These are phyloP conservation scores for Peromyscus melanophrys DNA, from an alignment of 2,797 vertebrate genomes.

Conservation along the genomic window DNA sequence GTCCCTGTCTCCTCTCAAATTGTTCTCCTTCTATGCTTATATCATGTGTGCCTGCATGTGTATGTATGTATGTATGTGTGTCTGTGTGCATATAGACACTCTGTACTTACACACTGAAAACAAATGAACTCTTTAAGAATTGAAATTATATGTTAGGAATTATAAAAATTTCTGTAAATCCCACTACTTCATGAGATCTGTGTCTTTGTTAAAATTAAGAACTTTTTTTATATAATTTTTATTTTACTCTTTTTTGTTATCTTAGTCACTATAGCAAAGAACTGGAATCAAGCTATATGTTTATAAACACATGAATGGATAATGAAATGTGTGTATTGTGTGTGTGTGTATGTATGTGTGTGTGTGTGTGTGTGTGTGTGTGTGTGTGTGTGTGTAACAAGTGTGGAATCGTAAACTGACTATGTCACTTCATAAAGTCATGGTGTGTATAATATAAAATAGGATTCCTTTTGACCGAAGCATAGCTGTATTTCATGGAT, in stretches of 20 bases:
- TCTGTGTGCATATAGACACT: neutral
- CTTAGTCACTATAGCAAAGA: neutral
- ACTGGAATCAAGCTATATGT: neutral
- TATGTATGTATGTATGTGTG: neutral
- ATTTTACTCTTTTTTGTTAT: neutral
- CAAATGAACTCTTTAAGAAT: conserved; percentile 41
- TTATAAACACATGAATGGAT: neutral
- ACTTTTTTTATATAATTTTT: neutral
- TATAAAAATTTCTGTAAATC: conserved; percentile 51
- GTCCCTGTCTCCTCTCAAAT: neutral
- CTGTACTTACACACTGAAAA: conserved; percentile 44
- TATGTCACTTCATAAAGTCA: neutral
- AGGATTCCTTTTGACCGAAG: conserved; percentile 23
- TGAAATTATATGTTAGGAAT: neutral
- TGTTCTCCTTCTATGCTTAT: neutral
- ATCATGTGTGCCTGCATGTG: neutral
- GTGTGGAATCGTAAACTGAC: conserved; percentile 18
- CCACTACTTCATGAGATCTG: neutral
- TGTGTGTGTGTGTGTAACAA: neutral
- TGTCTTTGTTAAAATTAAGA: conserved; percentile 48
- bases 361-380: neutral
- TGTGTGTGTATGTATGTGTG: neutral
- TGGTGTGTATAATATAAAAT: conserved; percentile 24
- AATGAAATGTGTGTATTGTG: neutral
- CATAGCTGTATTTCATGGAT: neutral